Percentiles rank a stretch among this genome's conserved stretches.
These are phyloP conservation scores for Anguilla pacifica DNA, from an alignment of 2,797 vertebrate genomes.

Conservation along the genomic window DNA sequence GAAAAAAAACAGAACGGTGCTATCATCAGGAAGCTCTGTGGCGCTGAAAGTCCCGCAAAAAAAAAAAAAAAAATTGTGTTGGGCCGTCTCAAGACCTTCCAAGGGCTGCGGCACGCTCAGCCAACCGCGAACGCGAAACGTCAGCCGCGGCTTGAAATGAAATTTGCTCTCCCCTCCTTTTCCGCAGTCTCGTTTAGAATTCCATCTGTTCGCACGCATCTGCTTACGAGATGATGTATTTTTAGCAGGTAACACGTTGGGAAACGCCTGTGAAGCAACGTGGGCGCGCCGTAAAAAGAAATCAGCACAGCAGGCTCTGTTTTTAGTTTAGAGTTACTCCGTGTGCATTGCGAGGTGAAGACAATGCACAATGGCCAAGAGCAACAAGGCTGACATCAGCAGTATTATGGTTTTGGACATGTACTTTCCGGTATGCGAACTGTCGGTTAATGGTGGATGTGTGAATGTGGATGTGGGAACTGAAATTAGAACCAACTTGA, in stretches of 20 bases:
- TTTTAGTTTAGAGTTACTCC: not conserved
- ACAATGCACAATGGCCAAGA: not conserved
- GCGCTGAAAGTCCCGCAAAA: not conserved
- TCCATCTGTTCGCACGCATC: not conserved
- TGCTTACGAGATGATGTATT: not conserved
- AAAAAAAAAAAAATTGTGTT: not conserved
- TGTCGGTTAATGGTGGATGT: not conserved
- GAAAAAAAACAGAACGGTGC: not conserved
- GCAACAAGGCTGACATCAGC: not conserved
- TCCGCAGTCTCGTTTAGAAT: not conserved
- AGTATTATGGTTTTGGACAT: not conserved
- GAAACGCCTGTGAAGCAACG: not conserved
- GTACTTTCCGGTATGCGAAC: not conserved
- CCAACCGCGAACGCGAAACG: not conserved
- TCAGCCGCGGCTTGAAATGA: not conserved
- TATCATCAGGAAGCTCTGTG: not conserved
- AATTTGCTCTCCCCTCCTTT: not conserved
- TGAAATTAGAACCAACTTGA: slow-evolving; percentile 1
- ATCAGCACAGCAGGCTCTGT: not conserved
- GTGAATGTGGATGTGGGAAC: not conserved
- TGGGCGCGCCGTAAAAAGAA: not conserved
- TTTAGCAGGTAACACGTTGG: not conserved
- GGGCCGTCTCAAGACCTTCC: no score
- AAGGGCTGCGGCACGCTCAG: not conserved
- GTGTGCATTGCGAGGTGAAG: not conserved